These are phyloP conservation scores for Megaceryle torquata DNA, from an alignment of 2,113 vertebrate species.

Conservation along the genomic window DNA sequence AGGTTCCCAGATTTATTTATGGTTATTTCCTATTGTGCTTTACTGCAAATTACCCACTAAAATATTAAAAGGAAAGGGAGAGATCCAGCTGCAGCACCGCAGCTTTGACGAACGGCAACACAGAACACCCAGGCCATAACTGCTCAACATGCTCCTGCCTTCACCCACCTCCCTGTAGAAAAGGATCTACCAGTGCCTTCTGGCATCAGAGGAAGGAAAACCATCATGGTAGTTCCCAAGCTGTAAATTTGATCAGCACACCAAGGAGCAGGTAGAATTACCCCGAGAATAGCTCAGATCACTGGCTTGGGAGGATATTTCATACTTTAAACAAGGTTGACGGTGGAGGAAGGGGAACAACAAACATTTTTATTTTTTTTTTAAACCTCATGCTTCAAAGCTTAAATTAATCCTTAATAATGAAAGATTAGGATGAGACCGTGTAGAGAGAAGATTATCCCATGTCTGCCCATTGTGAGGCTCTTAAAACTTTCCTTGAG, in stretches of 20 bases:
- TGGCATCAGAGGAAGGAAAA: neutral
- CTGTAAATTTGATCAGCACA: neutral
- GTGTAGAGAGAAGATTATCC: constrained; percentile 38
- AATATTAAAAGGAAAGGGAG: neutral
- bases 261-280: neutral
- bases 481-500: constrained; percentile 12
- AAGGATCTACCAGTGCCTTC: neutral
- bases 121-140: neutral
- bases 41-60: constrained; percentile 48
- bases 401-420: constrained; percentile 56
- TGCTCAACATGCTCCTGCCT: neutral
- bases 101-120: neutral
- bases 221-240: neutral
- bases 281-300: neutral
- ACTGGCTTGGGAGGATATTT: neutral
- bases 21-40: constrained; percentile 61
- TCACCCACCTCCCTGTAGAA: neutral
- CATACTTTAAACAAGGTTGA: neutral
- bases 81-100: neutral
- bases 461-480: constrained; percentile 12
- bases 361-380: neutral
- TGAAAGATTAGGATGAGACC: constrained; percentile 27
- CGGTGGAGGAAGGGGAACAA: neutral
- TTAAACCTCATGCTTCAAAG: constrained; percentile 21
- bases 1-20: constrained; percentile 65